These are phyloP conservation scores for Sesamia nonagrioides DNA, from an alignment of 1,140 invertebrate genomes.

Conservation along the genomic window DNA sequence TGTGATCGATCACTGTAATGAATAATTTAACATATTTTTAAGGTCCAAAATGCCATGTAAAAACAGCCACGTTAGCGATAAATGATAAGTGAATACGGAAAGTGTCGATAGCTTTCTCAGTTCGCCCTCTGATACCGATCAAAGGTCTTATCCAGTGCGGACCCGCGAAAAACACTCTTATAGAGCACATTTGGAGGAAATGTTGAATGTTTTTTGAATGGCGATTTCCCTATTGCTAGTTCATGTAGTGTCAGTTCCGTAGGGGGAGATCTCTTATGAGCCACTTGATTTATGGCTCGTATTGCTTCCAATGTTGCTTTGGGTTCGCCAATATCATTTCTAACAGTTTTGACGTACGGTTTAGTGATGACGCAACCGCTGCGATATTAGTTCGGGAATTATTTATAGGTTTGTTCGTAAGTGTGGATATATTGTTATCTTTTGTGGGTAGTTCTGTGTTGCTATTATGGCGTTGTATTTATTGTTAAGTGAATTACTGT, in stretches of 20 bases:
- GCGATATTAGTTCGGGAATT: constrained; percentile 47
- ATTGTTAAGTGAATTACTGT: constrained; percentile 17
- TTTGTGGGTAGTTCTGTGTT: constrained; percentile 17
- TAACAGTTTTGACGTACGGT: constrained; percentile 48
- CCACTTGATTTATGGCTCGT: constrained; percentile 57
- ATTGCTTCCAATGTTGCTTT: constrained; percentile 48
- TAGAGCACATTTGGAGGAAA: constrained; percentile 62
- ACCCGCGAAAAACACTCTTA: constrained; percentile 64
- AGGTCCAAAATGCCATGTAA: constrained; percentile 62
- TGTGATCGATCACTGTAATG: neutral
- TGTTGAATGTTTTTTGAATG: constrained; percentile 68
- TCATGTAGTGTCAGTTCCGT: constrained; percentile 69
- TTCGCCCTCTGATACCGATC: constrained; percentile 72
- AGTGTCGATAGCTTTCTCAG: constrained; percentile 74
- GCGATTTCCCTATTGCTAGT: constrained; percentile 72
- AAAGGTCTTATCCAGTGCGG: constrained; percentile 64
- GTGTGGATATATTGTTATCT: constrained; percentile 44
- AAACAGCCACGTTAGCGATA: constrained; percentile 53
- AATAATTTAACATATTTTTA: constrained; percentile 46
- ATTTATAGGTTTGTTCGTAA: constrained; percentile 36
- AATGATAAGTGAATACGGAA: constrained; percentile 75
- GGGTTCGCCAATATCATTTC: constrained; percentile 48
- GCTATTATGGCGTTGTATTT: constrained; percentile 23
- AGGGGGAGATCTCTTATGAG: constrained; percentile 67
- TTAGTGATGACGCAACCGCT: constrained; percentile 46